Evolutionary conservation across 2,888 invertebrate species (phyloP), one percentile per base, ranked within the genome.

Genomic region (Tipula vernalis): DNA sequence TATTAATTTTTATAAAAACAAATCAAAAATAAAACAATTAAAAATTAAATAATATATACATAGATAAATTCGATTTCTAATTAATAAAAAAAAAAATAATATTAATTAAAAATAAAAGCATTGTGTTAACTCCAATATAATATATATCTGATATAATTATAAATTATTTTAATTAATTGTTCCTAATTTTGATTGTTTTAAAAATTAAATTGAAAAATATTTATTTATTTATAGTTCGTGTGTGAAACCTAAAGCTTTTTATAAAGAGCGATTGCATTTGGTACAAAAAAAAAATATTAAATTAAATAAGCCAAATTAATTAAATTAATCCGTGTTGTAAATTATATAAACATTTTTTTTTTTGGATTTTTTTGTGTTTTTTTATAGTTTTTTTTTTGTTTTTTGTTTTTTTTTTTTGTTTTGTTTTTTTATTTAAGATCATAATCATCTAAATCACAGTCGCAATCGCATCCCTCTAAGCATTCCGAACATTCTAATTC

Each of bases 401-500:
- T 44, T 47, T 86, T 28, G 28, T 28, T 28, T 28, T 28, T 28
- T n/a, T 28, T 28, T 41, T 41, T 36, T 85, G 15, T 28, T 28
- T 28, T 28, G 28, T 28, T 28, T 86, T 18, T 87, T 87, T 87
- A 88, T 86, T 88, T 88, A 86, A 88, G 87, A 87, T 88, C 87
- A 87, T 47, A 87, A 57, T 88, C 87, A 86, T 87, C 88, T 88
- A 88, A 89, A 89, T 91, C 91, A 90, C 91, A 91, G 89, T 91
- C 91, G 89, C 91, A 91, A 89, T 91, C 91, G 89, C 91, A 91
- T 89, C 91, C 91, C 89, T 91, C 91, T 88, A 91, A 90, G 89
- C 91, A 91, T 88, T 91, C 91, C 88, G 91, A 90, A 88, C 91
- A 91, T 89, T 91, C 92, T 87, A 92, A 89, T 89, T 92, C 92